phyloP scores from a whole-genome alignment of 2,888 invertebrate species.

The Drosophila lutescens region DNA sequence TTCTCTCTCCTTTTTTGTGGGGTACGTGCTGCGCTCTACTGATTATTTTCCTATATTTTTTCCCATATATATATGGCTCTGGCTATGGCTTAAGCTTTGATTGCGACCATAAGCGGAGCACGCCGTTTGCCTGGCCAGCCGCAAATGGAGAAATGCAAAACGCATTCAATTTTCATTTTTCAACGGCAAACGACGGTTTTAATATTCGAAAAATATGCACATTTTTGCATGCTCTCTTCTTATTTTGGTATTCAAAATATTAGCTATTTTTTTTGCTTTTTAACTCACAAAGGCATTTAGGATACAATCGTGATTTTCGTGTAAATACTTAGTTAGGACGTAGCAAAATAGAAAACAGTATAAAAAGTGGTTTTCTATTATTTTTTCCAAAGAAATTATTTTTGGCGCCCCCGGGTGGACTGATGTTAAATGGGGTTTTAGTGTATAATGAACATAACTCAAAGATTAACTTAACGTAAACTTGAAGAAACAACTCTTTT shows the following conservation, averaged over 20 bases:
- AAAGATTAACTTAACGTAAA: too few relatives aligned
- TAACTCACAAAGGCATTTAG: not conserved
- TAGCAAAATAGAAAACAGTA: too few relatives aligned
- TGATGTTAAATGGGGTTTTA: not conserved
- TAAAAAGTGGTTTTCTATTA: not conserved
- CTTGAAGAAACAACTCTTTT: too few relatives aligned
- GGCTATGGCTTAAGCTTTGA: constrained; percentile 33
- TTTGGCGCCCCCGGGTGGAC: not conserved
- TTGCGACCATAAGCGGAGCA: constrained; percentile 37
- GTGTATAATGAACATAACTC: too few relatives aligned
- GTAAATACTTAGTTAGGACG: too few relatives aligned
- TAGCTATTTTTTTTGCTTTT: too few relatives aligned
- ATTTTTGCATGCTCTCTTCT: not conserved
- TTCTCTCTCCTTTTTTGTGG: not conserved
- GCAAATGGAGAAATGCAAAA: constrained; percentile 42
- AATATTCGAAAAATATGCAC: constrained; percentile 11
- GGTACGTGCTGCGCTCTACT: constrained; percentile 30
- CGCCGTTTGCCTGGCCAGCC: constrained; percentile 23
- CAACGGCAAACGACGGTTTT: constrained; percentile 64
- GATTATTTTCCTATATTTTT: constrained; percentile 46
- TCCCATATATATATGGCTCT: constrained; percentile 12
- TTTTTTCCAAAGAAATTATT: not conserved
- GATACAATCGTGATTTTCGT: too few relatives aligned
- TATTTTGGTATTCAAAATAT: too few relatives aligned
- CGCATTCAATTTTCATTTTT: constrained; percentile 53